A percentile compares a stretch with the other conserved stretches of the same genome.
Conservation (phyloP, 2,888 invertebrate species). For the Trimorus sp. region DNA sequence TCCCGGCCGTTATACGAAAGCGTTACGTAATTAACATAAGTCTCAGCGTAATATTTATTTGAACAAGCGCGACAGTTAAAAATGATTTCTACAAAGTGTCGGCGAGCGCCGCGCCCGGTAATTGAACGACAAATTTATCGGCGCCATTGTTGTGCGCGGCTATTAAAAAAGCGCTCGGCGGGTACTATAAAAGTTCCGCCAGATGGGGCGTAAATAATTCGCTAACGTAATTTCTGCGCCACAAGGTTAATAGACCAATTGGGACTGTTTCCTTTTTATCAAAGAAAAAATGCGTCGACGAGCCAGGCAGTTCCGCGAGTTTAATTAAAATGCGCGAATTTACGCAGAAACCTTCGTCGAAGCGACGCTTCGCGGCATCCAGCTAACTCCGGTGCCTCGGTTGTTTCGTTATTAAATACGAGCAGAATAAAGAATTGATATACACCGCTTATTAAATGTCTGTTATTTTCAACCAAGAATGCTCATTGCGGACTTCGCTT, state of each 20-base stretch:
- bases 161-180: conserved; percentile 21
- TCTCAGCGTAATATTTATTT: conserved; percentile 36
- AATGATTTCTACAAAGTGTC: conserved; percentile 32
- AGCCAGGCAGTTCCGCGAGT: not conserved
- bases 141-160: not conserved
- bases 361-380: no score
- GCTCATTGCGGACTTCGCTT: no score
- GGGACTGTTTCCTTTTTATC: conserved; percentile 15
- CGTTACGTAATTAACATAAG: conserved; percentile 56
- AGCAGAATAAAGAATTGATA: no score
- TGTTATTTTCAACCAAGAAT: no score
- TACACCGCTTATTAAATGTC: no score
- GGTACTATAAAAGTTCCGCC: conserved; percentile 29
- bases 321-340: conserved; percentile 20
- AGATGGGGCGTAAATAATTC: conserved; percentile 40
- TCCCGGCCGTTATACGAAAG: conserved; percentile 31
- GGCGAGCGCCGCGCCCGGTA: conserved; percentile 23
- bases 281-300: conserved; percentile 6
- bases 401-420: no score
- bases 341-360: no score
- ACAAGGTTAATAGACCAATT: conserved; percentile 35
- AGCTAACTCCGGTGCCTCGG: no score
- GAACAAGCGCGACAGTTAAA: conserved; percentile 25
- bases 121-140: conserved; percentile 47
- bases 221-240: conserved; percentile 12